A percentile compares a stretch with the other conserved stretches of the same genome.
These are phyloP conservation scores for Cecidostiba fungosa DNA, from an alignment of 2,888 invertebrate species.

Conservation along the genomic window DNA sequence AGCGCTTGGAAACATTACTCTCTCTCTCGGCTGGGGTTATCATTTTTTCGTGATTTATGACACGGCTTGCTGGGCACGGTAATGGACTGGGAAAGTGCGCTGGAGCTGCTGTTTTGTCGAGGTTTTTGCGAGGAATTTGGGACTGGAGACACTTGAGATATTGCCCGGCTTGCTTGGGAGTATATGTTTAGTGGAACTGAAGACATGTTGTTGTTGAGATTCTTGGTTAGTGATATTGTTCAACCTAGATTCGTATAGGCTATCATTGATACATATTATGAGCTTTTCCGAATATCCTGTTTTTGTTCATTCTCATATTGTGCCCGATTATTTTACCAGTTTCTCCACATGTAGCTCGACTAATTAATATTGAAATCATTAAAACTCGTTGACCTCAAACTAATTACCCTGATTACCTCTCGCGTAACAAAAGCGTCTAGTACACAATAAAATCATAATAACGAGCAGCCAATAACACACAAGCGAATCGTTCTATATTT, in stretches of 20 bases:
- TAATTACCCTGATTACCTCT: neutral
- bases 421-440: neutral
- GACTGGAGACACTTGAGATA: neutral
- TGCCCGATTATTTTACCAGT: too few relatives aligned
- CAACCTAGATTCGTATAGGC: too few relatives aligned
- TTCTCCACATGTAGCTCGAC: too few relatives aligned
- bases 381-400: neutral
- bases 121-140: neutral
- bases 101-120: neutral
- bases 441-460: neutral
- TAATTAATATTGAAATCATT: neutral
- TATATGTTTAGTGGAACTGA: neutral
- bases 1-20: neutral
- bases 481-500: neutral
- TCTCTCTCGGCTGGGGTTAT: conserved; percentile 9
- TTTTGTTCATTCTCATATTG: too few relatives aligned
- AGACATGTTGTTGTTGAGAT: neutral
- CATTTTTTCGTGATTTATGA: conserved; percentile 40
- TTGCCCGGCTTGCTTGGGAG: neutral
- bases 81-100: conserved; percentile 16
- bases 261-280: too few relatives aligned
- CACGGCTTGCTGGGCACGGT: neutral
- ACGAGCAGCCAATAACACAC: neutral
- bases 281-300: too few relatives aligned
- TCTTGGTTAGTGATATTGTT: too few relatives aligned